Conservation (phyloP, 1,140 invertebrate genomes). For the Drosophila ironensis region DNA sequence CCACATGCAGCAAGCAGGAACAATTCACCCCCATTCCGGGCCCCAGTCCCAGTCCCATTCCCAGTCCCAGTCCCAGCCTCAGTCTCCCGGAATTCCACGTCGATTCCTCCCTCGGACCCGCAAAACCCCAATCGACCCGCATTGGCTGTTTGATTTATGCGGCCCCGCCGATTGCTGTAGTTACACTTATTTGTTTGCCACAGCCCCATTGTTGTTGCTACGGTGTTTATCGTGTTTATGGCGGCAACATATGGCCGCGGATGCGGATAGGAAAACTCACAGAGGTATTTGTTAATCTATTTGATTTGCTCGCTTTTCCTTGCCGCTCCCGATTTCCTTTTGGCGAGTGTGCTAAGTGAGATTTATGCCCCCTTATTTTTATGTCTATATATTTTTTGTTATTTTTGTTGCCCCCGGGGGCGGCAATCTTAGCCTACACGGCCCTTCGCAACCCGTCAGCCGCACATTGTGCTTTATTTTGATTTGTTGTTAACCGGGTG, state of each 20-base stretch:
- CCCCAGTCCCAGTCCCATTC: background rate
- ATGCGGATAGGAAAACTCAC: conserved; percentile 18
- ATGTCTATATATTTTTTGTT: no score
- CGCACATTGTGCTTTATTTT: conserved; percentile 57
- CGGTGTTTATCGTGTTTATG: conserved; percentile 57
- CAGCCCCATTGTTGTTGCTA: conserved; percentile 31
- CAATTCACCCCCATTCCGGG: no score
- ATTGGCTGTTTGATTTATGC: conserved; percentile 8
- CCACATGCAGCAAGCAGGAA: conserved; percentile 47
- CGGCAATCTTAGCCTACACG: no score
- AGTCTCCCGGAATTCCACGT: background rate
- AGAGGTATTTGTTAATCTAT: conserved; percentile 68
- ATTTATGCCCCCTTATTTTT: no score
- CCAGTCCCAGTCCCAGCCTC: background rate
- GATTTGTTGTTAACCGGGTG: conserved; percentile 15
- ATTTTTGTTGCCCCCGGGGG: no score
- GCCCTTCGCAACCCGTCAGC: conserved; percentile 35
- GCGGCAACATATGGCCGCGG: conserved; percentile 65
- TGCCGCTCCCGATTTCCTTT: conserved; percentile 1
- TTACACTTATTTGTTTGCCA: conserved; percentile 29
- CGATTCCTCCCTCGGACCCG: background rate
- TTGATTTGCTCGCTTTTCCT: conserved; percentile 54
- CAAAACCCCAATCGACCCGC: background rate
- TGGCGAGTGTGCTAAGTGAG: conserved; percentile 44
- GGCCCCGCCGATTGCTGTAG: background rate